A percentile compares a stretch with the other conserved stretches of the same genome.
Evolutionary conservation across 2,888 invertebrate genomes (phyloP).

Genomic region (Brenthis daphne): DNA sequence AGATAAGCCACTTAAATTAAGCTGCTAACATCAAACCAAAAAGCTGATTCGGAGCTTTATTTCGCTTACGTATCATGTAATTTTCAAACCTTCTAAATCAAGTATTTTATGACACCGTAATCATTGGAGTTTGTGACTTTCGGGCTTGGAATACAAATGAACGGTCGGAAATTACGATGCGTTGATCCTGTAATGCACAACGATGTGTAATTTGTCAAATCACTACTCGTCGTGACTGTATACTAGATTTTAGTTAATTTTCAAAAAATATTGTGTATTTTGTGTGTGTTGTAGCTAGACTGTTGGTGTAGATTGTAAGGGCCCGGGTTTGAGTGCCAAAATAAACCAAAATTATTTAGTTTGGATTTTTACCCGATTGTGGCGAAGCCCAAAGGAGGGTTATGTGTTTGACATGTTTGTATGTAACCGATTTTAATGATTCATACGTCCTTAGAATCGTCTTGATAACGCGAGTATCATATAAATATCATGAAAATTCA

Average conservation of each 20-base stretch:
- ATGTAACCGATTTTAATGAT: too few species aligned
- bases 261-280: too few species aligned
- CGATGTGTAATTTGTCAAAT: slow-evolving; percentile 17
- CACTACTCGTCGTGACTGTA: background rate
- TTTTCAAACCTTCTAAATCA: slow-evolving; percentile 29
- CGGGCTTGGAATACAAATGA: slow-evolving; percentile 26
- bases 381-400: too few species aligned
- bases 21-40: slow-evolving; percentile 6
- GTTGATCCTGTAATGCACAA: slow-evolving; percentile 12
- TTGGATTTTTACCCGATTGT: too few species aligned
- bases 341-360: too few species aligned
- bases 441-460: too few species aligned
- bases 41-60: slow-evolving; percentile 9
- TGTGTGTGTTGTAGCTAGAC: too few species aligned
- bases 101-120: slow-evolving; percentile 30
- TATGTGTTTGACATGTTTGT: too few species aligned
- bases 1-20: background rate
- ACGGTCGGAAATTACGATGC: slow-evolving; percentile 22
- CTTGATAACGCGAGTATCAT: too few species aligned
- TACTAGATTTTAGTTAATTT: background rate
- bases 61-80: slow-evolving; percentile 21
- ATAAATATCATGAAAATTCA: too few species aligned
- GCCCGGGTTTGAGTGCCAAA: too few species aligned
- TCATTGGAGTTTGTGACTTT: slow-evolving; percentile 29
- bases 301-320: too few species aligned